Evolutionary conservation across 1,140 invertebrate genomes (phyloP).

Genomic region (Belonocnema kinseyi): DNA sequence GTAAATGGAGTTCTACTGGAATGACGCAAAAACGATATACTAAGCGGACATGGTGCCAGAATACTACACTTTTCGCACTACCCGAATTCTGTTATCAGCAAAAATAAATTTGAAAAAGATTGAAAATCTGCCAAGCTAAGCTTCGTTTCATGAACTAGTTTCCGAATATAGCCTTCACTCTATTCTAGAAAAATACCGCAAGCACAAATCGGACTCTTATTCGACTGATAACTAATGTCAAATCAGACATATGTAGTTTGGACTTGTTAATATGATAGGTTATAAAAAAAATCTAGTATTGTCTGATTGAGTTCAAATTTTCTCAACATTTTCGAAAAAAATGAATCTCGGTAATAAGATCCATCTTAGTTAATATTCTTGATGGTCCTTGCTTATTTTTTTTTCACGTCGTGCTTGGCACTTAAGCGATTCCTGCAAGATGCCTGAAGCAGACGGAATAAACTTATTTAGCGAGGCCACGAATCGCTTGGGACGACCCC

Average conservation of each 20-base stretch:
- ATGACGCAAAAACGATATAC: constrained; percentile 24
- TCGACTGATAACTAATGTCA: too few relatives aligned
- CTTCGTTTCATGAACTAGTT: constrained; percentile 13
- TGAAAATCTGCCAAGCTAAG: constrained; percentile 4
- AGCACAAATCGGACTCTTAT: neutral
- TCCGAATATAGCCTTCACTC: neutral
- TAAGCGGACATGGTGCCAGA: constrained; percentile 7
- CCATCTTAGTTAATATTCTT: too few relatives aligned
- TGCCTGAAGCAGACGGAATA: constrained; percentile 54
- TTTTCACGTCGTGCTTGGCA: neutral
- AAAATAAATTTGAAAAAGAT: neutral
- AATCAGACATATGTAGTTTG: too few relatives aligned
- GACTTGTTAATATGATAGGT: too few relatives aligned
- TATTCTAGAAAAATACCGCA: neutral
- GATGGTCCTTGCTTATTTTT: too few relatives aligned
- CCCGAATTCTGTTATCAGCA: neutral
- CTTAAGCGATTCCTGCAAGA: constrained; percentile 46
- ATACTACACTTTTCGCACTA: neutral
- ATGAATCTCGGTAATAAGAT: too few relatives aligned
- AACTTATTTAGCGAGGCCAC: constrained; percentile 55
- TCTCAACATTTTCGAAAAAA: too few relatives aligned
- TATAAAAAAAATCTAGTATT: too few relatives aligned
- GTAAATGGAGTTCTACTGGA: constrained; percentile 15
- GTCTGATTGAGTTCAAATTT: too few relatives aligned
- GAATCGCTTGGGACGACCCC: constrained; percentile 42